A percentile compares a stretch with the other conserved stretches of the same genome.
Conservation (phyloP, 2,888 invertebrate genomes). For the Pandemis cinnamomeana region DNA sequence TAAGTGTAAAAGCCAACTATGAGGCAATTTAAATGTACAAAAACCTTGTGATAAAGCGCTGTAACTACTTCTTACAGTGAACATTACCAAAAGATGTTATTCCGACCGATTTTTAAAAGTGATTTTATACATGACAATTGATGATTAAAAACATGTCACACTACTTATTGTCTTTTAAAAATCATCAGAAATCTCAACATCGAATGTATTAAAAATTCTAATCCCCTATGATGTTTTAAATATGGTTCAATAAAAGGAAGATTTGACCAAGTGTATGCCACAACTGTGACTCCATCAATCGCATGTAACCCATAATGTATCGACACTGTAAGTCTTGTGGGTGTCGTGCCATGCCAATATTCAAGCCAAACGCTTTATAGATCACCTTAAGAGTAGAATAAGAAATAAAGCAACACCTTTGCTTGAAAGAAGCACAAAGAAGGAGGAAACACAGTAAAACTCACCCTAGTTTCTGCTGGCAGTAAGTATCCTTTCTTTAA, state of each 20-base stretch:
- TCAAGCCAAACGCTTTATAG: slow-evolving; percentile 80
- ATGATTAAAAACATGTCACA: neutral
- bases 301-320: slow-evolving; percentile 61
- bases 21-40: slow-evolving; percentile 40
- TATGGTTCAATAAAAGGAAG: slow-evolving; percentile 24
- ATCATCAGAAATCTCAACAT: slow-evolving; percentile 25
- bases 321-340: slow-evolving; percentile 69
- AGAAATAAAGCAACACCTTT: slow-evolving; percentile 81
- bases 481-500: slow-evolving; percentile 94
- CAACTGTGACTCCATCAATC: slow-evolving; percentile 65
- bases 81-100: slow-evolving; percentile 10
- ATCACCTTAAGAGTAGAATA: slow-evolving; percentile 77
- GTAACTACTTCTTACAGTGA: slow-evolving; percentile 40
- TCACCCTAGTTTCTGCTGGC: slow-evolving; percentile 97
- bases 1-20: slow-evolving; percentile 40
- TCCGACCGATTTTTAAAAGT: slow-evolving; percentile 38
- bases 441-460: slow-evolving; percentile 73
- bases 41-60: slow-evolving; percentile 36
- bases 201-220: slow-evolving; percentile 16
- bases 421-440: slow-evolving; percentile 76
- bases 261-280: slow-evolving; percentile 55
- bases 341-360: slow-evolving; percentile 82
- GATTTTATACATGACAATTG: neutral
- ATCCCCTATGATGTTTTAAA: slow-evolving; percentile 17
- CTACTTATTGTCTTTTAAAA: slow-evolving; percentile 17